phyloP scores from a whole-genome alignment of 2,888 invertebrate genomes.

The Parascotia fuliginaria region DNA sequence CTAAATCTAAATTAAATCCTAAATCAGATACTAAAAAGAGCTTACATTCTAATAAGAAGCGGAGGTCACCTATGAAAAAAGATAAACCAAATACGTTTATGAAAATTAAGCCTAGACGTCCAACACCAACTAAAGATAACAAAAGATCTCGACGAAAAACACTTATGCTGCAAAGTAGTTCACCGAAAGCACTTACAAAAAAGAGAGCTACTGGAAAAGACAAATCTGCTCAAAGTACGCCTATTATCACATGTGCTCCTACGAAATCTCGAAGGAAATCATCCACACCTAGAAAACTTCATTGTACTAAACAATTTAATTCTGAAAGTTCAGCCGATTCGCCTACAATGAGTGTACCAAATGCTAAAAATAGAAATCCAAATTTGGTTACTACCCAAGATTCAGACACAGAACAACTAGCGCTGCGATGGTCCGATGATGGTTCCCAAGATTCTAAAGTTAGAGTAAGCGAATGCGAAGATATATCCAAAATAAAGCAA shows the following conservation, averaged over 20 bases:
- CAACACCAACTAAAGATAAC: conserved; percentile 65
- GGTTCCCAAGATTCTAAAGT: conserved; percentile 67
- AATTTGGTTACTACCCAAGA: conserved; percentile 47
- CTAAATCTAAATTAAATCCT: conserved; percentile 31
- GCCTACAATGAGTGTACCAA: conserved; percentile 48
- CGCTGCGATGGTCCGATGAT: conserved; percentile 75
- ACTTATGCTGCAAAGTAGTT: conserved; percentile 36
- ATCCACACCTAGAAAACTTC: conserved; percentile 78
- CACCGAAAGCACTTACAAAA: conserved; percentile 37
- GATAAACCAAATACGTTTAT: conserved; percentile 65
- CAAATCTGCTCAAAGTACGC: conserved; percentile 36
- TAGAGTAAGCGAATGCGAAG: conserved; percentile 63
- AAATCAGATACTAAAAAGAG: conserved; percentile 34
- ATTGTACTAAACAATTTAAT: conserved; percentile 68
- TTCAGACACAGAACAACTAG: conserved; percentile 68
- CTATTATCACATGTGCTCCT: conserved; percentile 47
- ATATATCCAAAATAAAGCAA: conserved; percentile 73
- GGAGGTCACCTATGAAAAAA: conserved; percentile 63
- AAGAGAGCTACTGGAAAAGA: conserved; percentile 56
- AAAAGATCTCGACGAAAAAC: conserved; percentile 51
- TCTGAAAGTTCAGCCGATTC: conserved; percentile 63
- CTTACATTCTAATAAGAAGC: conserved; percentile 47
- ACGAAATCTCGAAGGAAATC: conserved; percentile 81
- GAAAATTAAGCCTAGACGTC: conserved; percentile 71
- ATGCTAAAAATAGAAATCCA: conserved; percentile 38